Percentiles rank a stretch among this genome's conserved stretches.
Evolutionary conservation across 2,888 invertebrate genomes (phyloP).

Genomic region (Arge pagana): DNA sequence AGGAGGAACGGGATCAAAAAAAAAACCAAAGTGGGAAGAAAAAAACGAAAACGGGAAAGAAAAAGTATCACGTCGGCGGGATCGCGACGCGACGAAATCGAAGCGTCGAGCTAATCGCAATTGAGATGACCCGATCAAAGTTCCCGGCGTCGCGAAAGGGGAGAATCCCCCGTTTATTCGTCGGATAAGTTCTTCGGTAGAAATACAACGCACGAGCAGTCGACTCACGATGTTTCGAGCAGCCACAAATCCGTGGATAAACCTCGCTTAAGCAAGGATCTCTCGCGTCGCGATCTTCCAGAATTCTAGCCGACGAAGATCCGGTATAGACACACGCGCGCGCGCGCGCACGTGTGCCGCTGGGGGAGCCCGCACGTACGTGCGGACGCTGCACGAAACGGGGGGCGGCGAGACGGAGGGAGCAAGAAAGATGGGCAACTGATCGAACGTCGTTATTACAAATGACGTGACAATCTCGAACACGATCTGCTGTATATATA

Average conservation of each 20-base stretch:
- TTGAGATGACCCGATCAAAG: too few relatives aligned
- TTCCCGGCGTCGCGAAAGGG: too few relatives aligned
- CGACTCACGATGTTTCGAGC: conserved; percentile 52
- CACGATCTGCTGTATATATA: conserved; percentile 48
- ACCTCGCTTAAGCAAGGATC: conserved; percentile 48
- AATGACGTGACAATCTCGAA: conserved; percentile 53
- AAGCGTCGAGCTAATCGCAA: too few relatives aligned
- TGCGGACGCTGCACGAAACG: conserved; percentile 30
- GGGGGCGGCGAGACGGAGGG: conserved; percentile 33
- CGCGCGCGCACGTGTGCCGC: conserved; percentile 15
- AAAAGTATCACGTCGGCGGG: too few relatives aligned
- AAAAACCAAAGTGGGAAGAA: conserved; percentile 25
- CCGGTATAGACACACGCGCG: conserved; percentile 13
- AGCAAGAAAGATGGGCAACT: conserved; percentile 38
- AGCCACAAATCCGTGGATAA: conserved; percentile 55
- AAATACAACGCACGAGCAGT: conserved; percentile 55
- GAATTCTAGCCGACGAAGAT: conserved; percentile 33
- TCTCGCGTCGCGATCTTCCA: too few relatives aligned
- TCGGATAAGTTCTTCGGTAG: conserved; percentile 24
- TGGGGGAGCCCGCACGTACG: conserved; percentile 13
- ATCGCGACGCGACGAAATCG: too few relatives aligned
- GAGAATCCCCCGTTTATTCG: too few relatives aligned
- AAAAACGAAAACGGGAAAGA: conserved; percentile 25
- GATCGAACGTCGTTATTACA: conserved; percentile 55
- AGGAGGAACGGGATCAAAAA: too few relatives aligned